Conservation (phyloP, 2,797 vertebrate species). For the Arnoldichthys spilopterus region DNA sequence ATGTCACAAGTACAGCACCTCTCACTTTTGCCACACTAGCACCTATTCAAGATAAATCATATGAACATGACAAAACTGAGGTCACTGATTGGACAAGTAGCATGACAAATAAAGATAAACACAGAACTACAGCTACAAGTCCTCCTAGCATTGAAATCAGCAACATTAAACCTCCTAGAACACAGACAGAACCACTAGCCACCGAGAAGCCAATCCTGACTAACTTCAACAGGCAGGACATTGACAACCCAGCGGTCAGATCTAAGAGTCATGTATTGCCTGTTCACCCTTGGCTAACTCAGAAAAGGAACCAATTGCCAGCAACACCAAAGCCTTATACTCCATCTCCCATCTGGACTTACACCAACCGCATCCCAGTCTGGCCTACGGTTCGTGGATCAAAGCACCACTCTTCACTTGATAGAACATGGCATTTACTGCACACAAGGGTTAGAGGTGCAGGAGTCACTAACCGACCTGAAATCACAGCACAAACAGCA, state of each 20-base stretch:
- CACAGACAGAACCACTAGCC: slow-evolving; percentile 42
- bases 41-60: slow-evolving; percentile 17
- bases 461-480: slow-evolving; percentile 75
- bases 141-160: slow-evolving; percentile 28
- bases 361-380: slow-evolving; percentile 40
- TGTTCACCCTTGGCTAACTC: slow-evolving; percentile 74
- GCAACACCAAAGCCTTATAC: slow-evolving; percentile 53
- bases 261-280: slow-evolving; percentile 63
- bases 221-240: slow-evolving; percentile 40
- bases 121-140: slow-evolving; percentile 27
- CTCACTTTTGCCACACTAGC: background rate
- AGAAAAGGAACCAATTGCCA: slow-evolving; percentile 57
- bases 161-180: slow-evolving; percentile 19
- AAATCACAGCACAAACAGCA: slow-evolving; percentile 75
- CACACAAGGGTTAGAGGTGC: slow-evolving; percentile 61
- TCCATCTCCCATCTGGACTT: slow-evolving; percentile 32
- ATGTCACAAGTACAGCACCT: slow-evolving; percentile 26
- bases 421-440: slow-evolving; percentile 63
- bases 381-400: slow-evolving; percentile 60
- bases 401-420: slow-evolving; percentile 56
- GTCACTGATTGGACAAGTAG: slow-evolving; percentile 14
- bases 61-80: slow-evolving; percentile 38
- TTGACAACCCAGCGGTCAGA: slow-evolving; percentile 52
- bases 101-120: slow-evolving; percentile 25
- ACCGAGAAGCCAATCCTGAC: slow-evolving; percentile 56